Evolutionary conservation across 37 sponge, comb jelly and placozoan species (phyloP).

Genomic region (Spongia lamella): DNA sequence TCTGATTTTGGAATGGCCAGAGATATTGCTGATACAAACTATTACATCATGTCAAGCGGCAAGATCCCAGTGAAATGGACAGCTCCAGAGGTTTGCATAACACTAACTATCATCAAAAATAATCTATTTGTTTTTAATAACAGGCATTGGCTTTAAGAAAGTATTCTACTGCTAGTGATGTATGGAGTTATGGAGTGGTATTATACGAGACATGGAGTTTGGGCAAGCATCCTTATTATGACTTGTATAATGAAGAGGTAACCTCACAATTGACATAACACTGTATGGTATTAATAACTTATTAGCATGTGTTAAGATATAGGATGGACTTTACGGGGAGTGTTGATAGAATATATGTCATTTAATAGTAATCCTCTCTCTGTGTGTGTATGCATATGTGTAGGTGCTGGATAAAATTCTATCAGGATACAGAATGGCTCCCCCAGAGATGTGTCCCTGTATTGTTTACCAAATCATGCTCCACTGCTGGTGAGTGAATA

Average conservation of each 20-base stretch:
- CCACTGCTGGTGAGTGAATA: constrained; percentile 38
- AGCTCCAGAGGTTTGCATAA: constrained; percentile 65
- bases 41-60: constrained; percentile 48
- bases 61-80: constrained; percentile 77
- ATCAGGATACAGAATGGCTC: constrained; percentile 20
- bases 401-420: background rate
- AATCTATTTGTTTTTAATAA: background rate
- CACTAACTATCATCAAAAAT: background rate
- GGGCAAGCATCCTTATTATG: constrained; percentile 17
- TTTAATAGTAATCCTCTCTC: no score
- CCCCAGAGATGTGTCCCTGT: constrained; percentile 18
- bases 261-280: background rate
- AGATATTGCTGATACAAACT: constrained; percentile 39
- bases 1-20: constrained; percentile 76
- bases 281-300: background rate
- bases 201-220: constrained; percentile 53
- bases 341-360: no score
- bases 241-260: constrained; percentile 8
- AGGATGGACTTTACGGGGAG: no score
- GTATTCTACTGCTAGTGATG: constrained; percentile 47
- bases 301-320: no score
- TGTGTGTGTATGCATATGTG: background rate
- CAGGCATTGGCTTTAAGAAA: constrained; percentile 24
- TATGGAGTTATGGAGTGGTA: constrained; percentile 47
- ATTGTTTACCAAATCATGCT: constrained; percentile 35